phyloP scores from a whole-genome alignment of 2,888 invertebrate species.

The Nysson spinosus region DNA sequence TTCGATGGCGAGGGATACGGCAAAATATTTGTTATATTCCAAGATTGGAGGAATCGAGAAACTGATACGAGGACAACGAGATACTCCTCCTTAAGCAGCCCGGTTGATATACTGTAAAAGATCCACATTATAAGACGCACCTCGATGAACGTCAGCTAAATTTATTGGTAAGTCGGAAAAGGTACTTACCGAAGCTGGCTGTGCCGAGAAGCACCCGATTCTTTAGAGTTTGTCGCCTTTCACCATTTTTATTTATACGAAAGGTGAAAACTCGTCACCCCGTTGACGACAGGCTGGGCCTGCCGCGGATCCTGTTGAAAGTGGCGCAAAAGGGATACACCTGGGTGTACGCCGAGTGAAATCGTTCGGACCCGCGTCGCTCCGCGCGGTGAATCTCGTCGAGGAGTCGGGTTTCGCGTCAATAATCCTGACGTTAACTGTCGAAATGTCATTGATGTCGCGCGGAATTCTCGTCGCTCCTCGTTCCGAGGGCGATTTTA shows the following conservation, averaged over 20 bases:
- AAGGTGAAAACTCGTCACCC: conserved; percentile 59
- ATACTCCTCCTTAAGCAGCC: conserved; percentile 4
- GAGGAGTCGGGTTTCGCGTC: conserved; percentile 38
- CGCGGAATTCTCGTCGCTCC: conserved; percentile 44
- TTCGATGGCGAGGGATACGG: too few species aligned
- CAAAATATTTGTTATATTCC: too few species aligned
- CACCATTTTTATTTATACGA: conserved; percentile 56
- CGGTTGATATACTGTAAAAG: conserved; percentile 31
- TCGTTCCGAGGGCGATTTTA: conserved; percentile 55
- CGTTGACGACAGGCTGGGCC: conserved; percentile 39
- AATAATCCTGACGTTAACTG: conserved; percentile 62
- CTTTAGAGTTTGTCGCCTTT: conserved; percentile 40
- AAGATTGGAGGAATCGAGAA: too few species aligned
- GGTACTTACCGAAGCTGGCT: conserved; percentile 29
- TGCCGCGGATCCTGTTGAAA: conserved; percentile 35
- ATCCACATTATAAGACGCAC: conserved; percentile 32
- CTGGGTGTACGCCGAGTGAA: conserved; percentile 28
- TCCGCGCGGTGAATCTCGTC: conserved; percentile 14
- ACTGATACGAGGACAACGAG: too few species aligned
- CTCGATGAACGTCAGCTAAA: conserved; percentile 52
- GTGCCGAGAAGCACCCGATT: not conserved
- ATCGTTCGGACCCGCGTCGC: conserved; percentile 8
- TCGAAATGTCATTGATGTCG: conserved; percentile 61
- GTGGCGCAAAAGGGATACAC: conserved; percentile 30
- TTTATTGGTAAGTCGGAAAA: conserved; percentile 50